Evolutionary conservation across 2,797 vertebrate genomes (phyloP), one percentile per base, ranked within the genome.

Genomic region (Pelodytes ibericus): DNA sequence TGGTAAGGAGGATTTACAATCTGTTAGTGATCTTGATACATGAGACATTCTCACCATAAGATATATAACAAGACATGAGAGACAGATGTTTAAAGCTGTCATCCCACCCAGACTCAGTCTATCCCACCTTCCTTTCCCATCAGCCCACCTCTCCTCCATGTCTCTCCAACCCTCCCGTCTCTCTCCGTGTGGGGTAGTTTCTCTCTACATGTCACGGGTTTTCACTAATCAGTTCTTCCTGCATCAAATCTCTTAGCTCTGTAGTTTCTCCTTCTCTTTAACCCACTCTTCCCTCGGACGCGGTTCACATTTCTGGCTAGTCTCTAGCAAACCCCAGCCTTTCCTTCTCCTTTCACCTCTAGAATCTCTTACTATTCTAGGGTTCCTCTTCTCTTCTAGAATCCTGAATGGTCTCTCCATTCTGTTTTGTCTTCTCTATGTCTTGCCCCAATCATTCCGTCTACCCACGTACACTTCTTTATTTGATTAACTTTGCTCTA

Each of bases 151-250:
- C 4, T 27, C 9, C 51, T 25, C 25, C 20, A 18, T 8, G 11
- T 22, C 30, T 63, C 61, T 13, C 44, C 33, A 13, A 6, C 36
- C 3, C 61, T 24, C 61, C 4, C 20, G 7, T 20, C 61, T 31
- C 7, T n/a, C 16, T 11, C 30, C 11, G 3, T 6, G 51, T 30
- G 27, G 49, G 49, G n/a, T 22, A 16, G 49, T 53, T 7, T 2
- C n/a, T 53, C 41, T 63, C 27, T 22, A 31, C 22, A 30, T 22
- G 53, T 74, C 72, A 74, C 63, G 36, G 49, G 63, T 31, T 66
- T n/a, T 31, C 33, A 29, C 51, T 74, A 25, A 63, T 74, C 62
- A 59, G 16, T 9, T 67, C 18, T 60, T 24, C 39, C 33, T 67
- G 36, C 31, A 7, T 10, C 25, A 51, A 3, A n/a, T 72, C 39